A percentile compares a stretch with the other conserved stretches of the same genome.
Conservation (phyloP, 2,797 vertebrate species). For the Macrochelys suwanniensis region DNA sequence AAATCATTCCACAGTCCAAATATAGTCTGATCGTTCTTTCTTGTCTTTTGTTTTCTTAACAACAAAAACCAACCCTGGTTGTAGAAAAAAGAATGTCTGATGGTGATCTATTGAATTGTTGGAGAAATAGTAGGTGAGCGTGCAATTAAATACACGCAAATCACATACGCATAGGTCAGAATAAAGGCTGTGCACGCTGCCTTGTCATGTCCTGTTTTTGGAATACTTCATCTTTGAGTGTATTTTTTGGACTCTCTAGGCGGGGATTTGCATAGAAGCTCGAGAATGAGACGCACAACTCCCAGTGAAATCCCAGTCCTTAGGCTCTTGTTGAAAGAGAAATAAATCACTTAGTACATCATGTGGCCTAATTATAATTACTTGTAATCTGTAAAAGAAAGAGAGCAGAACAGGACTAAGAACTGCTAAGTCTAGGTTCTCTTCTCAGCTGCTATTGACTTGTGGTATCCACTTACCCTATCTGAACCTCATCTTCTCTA, state of each 20-base stretch:
- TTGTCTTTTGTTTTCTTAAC: no score
- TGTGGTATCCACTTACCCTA: not conserved
- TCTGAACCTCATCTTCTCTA: not conserved
- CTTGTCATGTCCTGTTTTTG: constrained; percentile 32
- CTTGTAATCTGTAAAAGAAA: not conserved
- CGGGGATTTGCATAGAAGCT: constrained; percentile 54
- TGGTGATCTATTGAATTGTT: not conserved
- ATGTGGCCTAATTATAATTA: not conserved
- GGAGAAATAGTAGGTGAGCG: not conserved
- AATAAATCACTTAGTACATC: not conserved
- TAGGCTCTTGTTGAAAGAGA: constrained; percentile 12
- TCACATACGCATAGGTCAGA: not conserved
- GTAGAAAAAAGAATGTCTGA: not conserved
- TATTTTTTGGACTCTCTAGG: constrained; percentile 39
- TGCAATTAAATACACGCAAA: accelerated
- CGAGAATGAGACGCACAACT: constrained; percentile 29
- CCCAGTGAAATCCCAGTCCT: not conserved
- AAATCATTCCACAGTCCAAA: no score
- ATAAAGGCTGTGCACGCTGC: not conserved
- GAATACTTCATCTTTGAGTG: constrained; percentile 34
- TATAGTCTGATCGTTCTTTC: no score
- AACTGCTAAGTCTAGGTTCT: not conserved
- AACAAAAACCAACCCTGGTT: not conserved
- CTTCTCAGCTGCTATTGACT: not conserved
- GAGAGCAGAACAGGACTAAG: not conserved